A percentile compares a stretch with the other conserved stretches of the same genome.
Evolutionary conservation across 2,888 invertebrate species (phyloP).

Genomic region (Drosophila aldrichi): DNA sequence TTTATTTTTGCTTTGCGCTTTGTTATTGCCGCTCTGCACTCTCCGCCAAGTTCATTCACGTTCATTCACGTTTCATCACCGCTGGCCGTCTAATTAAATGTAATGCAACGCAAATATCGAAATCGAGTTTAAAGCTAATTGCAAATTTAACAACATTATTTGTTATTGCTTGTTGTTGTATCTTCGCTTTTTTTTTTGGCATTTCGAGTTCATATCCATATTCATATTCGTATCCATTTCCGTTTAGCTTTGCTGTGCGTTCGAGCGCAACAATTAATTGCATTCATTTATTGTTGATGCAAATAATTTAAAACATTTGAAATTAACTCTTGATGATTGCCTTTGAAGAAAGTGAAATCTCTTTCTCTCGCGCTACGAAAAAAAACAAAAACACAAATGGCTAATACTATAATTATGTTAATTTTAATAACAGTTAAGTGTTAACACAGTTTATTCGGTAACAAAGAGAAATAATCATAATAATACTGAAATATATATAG

Average conservation of each 20-base stretch:
- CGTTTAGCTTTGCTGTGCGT: conserved; percentile 62
- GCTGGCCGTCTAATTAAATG: conserved; percentile 58
- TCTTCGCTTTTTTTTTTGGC: conserved; percentile 47
- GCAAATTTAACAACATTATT: conserved; percentile 60
- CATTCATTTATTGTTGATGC: conserved; percentile 42
- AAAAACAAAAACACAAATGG: conserved; percentile 16
- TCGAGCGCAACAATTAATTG: conserved; percentile 78
- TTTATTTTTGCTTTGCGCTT: conserved; percentile 8
- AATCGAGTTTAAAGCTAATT: conserved; percentile 67
- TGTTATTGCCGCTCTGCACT: conserved; percentile 38
- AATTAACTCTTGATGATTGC: conserved; percentile 58
- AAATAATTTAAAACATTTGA: conserved; percentile 58
- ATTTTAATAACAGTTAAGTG: conserved; percentile 63
- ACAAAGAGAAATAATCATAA: conserved; percentile 13
- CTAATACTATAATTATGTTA: conserved; percentile 61
- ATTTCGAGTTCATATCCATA: conserved; percentile 29
- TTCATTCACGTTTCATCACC: conserved; percentile 61
- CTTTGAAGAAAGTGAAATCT: conserved; percentile 74
- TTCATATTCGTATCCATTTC: conserved; percentile 55
- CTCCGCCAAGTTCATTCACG: conserved; percentile 73
- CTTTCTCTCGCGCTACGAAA: conserved; percentile 7
- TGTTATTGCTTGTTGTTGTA: conserved; percentile 2
- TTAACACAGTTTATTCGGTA: conserved; percentile 33
- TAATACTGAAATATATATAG: conserved; percentile 17
- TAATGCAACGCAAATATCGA: conserved; percentile 66